A percentile compares a stretch with the other conserved stretches of the same genome.
Conservation (phyloP, 35 echinoderm and acorn worm species). For the Anneissia japonica region DNA sequence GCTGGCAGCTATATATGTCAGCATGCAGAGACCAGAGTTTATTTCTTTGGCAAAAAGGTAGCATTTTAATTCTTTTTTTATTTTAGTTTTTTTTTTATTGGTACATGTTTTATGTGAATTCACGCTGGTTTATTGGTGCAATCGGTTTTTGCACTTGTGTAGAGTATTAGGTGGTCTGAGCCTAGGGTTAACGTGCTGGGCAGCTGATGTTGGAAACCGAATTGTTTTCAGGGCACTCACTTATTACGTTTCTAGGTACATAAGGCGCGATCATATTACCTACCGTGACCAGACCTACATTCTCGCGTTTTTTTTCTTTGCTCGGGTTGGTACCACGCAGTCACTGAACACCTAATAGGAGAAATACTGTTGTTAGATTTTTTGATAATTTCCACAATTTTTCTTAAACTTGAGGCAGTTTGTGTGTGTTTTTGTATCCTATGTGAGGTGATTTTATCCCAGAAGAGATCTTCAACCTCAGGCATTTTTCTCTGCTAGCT, state of each 20-base stretch:
- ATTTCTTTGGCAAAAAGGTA: constrained; percentile 72
- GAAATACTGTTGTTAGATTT: neutral
- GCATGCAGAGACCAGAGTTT: constrained; percentile 46
- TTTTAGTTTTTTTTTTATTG: neutral
- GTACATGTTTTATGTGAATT: neutral
- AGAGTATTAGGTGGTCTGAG: neutral
- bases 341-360: neutral
- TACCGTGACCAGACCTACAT: neutral
- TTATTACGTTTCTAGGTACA: neutral
- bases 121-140: neutral
- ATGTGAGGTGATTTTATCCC: neutral
- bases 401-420: neutral
- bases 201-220: neutral
- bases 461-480: neutral
- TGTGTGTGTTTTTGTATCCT: neutral
- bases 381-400: neutral
- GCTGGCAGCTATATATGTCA: constrained; percentile 62
- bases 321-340: neutral
- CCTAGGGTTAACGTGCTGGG: neutral
- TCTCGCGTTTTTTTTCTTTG: neutral
- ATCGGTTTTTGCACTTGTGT: neutral
- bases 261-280: neutral
- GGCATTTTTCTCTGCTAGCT: neutral
- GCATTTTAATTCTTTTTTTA: neutral
- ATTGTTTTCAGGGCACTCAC: neutral